These are phyloP conservation scores for Zoanthus gigantus DNA, from an alignment of 92 coral and sea anemone species.

Conservation along the genomic window DNA sequence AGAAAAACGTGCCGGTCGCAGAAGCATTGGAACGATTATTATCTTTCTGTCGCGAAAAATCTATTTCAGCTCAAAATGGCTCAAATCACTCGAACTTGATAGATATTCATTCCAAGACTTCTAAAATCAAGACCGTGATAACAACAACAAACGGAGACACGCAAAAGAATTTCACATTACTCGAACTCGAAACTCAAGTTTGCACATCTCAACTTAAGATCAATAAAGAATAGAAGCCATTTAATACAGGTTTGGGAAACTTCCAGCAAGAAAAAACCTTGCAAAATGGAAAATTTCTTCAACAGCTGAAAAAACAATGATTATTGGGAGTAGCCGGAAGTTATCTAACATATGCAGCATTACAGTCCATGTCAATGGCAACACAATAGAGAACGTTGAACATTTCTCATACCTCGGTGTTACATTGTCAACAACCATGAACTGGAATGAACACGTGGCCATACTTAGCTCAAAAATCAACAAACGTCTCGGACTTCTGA, in stretches of 20 bases:
- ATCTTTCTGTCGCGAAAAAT: constrained; percentile 11
- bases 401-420: no score
- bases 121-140: constrained; percentile 18
- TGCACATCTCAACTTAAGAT: constrained; percentile 1
- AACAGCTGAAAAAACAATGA: no score
- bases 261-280: not conserved
- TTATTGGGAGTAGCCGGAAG: not conserved
- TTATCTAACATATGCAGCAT: not conserved
- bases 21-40: constrained; percentile 39
- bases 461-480: no score
- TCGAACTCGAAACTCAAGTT: constrained; percentile 10
- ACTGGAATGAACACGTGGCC: no score
- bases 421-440: no score
- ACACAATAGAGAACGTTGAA: no score
- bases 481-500: no score
- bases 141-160: constrained; percentile 16
- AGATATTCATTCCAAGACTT: not conserved
- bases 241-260: not conserved
- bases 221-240: constrained; percentile 18
- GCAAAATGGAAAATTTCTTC: no score
- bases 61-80: constrained; percentile 31
- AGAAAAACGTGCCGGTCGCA: constrained; percentile 44
- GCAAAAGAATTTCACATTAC: constrained; percentile 4
- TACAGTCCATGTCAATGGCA: no score
- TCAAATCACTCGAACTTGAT: constrained; percentile 6